Evolutionary conservation across 2,113 vertebrate genomes (phyloP).

Genomic region (Crotalus tigris): DNA sequence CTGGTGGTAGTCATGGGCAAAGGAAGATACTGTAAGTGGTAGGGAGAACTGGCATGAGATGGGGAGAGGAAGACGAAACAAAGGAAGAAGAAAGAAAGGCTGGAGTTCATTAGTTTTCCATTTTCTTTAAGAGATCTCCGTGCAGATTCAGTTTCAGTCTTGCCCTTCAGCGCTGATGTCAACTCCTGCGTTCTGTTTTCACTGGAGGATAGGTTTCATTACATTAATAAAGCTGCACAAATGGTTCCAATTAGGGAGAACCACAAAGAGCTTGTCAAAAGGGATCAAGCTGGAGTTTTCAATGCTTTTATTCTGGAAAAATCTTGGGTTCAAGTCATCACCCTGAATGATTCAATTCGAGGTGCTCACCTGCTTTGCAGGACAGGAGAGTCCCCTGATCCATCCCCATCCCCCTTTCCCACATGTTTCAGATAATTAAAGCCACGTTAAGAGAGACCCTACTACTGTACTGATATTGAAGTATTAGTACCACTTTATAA

Average conservation of each 20-base stretch:
- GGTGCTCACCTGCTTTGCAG: not conserved
- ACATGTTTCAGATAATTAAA: not conserved
- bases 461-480: not conserved
- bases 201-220: constrained; percentile 68
- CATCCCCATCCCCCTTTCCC: not conserved
- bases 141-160: constrained; percentile 64
- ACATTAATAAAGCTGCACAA: constrained; percentile 66
- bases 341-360: not conserved
- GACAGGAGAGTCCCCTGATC: not conserved
- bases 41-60: not conserved
- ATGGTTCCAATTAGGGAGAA: constrained; percentile 66
- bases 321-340: constrained; percentile 42
- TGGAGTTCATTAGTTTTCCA: constrained; percentile 67
- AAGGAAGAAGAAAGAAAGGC: constrained; percentile 50
- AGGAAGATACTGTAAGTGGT: not conserved
- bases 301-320: constrained; percentile 33
- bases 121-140: constrained; percentile 63
- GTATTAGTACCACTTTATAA: not conserved
- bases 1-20: constrained; percentile 31
- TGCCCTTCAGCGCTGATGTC: constrained; percentile 54
- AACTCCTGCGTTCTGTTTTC: constrained; percentile 62
- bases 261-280: constrained; percentile 64
- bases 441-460: not conserved
- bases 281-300: constrained; percentile 60
- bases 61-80: constrained; percentile 47